Conservation (phyloP, 1,140 invertebrate species). For the Micrasema minimum region DNA sequence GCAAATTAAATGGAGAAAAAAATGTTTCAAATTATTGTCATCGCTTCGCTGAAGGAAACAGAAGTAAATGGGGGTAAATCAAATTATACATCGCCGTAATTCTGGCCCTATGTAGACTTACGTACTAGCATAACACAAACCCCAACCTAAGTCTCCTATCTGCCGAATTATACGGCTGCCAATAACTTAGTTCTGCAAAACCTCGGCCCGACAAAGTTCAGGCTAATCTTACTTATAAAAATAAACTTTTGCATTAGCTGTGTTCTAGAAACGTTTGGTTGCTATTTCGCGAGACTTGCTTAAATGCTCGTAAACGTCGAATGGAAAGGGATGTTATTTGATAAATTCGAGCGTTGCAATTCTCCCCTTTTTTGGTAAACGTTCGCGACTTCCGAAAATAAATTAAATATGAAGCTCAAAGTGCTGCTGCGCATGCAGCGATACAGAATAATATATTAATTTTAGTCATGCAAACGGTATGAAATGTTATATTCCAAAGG, state of each 20-base stretch:
- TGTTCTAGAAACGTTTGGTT: constrained; percentile 55
- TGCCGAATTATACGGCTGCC: constrained; percentile 37
- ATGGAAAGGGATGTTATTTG: constrained; percentile 46
- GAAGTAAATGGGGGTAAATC: constrained; percentile 28
- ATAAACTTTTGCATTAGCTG: constrained; percentile 70
- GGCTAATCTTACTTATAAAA: constrained; percentile 70
- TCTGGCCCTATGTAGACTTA: constrained; percentile 21
- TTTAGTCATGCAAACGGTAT: constrained; percentile 44
- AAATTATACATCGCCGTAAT: constrained; percentile 40
- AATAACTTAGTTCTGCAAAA: constrained; percentile 48
- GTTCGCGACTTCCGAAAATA: constrained; percentile 20
- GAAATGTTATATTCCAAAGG: constrained; percentile 38
- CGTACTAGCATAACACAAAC: constrained; percentile 28
- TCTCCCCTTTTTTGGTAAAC: constrained; percentile 36
- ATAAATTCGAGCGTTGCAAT: constrained; percentile 48
- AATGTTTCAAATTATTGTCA: constrained; percentile 42
- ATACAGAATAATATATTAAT: constrained; percentile 23
- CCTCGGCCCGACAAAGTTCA: constrained; percentile 50
- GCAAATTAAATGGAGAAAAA: constrained; percentile 50
- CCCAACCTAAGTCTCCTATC: constrained; percentile 32
- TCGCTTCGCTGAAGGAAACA: constrained; percentile 24
- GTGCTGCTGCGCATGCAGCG: constrained; percentile 8
- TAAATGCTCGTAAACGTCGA: constrained; percentile 52
- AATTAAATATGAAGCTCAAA: constrained; percentile 28
- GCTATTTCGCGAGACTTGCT: constrained; percentile 45